Base-by-base conservation (phyloP, 2,797 vertebrate genomes). In the Centroberyx gerrardi region DNA sequence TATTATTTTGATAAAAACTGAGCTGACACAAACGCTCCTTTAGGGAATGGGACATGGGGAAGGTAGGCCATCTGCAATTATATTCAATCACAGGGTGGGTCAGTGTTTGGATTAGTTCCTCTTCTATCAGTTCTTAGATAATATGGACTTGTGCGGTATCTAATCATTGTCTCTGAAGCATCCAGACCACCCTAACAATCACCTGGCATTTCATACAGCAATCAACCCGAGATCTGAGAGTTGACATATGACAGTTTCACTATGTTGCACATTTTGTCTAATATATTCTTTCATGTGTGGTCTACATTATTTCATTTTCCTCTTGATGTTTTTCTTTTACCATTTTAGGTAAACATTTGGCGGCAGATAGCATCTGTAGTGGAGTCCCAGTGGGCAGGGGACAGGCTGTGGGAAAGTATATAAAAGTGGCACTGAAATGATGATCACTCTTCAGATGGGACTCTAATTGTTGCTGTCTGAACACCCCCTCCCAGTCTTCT, bases 361-460 rank as follows among this genome's bases (percentile, higher is more conserved):
- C 68, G 61, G 78, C n/a, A 86, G 95, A 96, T 96, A 94, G 74
- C 75, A 96, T 96, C 95, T 55, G 74, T 12, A 5, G 38, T 18
- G 17, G 40, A 28, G 72, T 94, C 93, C 93, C 93, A 73, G 22
- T 29, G 93, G 90, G 88, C 78, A 74, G 80, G 86, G 91, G 89
- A 93, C 93, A 92, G 92, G 87, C 95, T 94, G 95, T 96, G 95
- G 95, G 95, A 96, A 96, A 96, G 93, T 93, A 93, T 90, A 91
- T 92, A 91, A 88, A 90, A 94, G 93, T 90, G 91, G 80, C 90
- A 90, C 85, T 86, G 79, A 91, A 91, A 92, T 86, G 84, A 93
- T 89, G 92, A 94, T 95, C 90, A 88, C 88, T 90, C 86, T 84
- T 86, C 87, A 92, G 91, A 94, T 94, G 92, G 85, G 88, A 93